Conservation (phyloP, 2,797 vertebrate genomes). For the Tragelaphus eurycerus region DNA sequence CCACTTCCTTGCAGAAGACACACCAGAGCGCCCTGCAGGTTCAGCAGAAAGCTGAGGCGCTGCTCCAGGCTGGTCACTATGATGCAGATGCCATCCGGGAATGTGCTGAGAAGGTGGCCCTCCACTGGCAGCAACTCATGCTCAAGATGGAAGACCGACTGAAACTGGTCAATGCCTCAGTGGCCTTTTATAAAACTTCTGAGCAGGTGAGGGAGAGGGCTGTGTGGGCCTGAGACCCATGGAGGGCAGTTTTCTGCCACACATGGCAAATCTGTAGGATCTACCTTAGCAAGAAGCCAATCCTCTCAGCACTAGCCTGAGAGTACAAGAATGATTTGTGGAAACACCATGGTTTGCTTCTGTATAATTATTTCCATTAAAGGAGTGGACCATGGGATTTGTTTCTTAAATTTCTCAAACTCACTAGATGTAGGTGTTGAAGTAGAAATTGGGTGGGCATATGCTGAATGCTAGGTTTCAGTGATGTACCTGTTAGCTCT, state of each 20-base stretch:
- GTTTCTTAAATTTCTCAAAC: conserved; percentile 15
- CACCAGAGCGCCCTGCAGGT: conserved; percentile 99
- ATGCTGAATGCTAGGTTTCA: background rate
- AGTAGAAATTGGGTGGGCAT: background rate
- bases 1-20: conserved; percentile 98
- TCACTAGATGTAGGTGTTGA: background rate
- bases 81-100: conserved; percentile 94
- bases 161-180: conserved; percentile 97
- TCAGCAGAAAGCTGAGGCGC: conserved; percentile 96
- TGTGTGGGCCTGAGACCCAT: background rate
- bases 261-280: background rate
- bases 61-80: conserved; percentile 95
- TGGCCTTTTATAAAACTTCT: conserved; percentile 99
- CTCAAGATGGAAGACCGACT: conserved; percentile 99
- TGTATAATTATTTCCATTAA: background rate
- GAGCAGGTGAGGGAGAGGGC: conserved; percentile 89
- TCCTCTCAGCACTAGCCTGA: background rate
- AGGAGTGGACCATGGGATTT: background rate
- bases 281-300: background rate
- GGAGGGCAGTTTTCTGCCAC: background rate
- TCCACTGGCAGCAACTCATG: conserved; percentile 99
- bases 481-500: background rate
- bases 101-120: conserved; percentile 96
- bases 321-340: background rate
- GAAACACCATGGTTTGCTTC: background rate